Base-by-base conservation (phyloP, 1,140 invertebrate genomes). In the Oscheius sp. region DNA sequence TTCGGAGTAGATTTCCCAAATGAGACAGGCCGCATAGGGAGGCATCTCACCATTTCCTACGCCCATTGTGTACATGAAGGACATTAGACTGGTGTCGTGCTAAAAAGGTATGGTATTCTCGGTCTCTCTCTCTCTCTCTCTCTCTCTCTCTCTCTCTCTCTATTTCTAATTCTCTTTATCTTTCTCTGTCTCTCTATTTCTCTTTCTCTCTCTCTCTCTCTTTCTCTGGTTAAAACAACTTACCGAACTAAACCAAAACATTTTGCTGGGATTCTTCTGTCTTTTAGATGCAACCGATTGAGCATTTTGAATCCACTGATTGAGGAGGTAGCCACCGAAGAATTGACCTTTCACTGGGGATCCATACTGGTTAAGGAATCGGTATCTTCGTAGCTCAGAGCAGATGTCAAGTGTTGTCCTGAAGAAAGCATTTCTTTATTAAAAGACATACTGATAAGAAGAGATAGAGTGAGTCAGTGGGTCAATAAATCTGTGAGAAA, bases 1-100 rank as follows among this genome's bases (percentile, higher is more conserved):
- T 15, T 69, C 31, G 10, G 20, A 28, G n/a, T 28, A 45, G 29
- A 72, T 34, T 72, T 75, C 74, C 59, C 72, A 58, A 59, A 75
- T 45, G 2, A 75, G 28, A 67, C 74, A 75, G 18, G 52, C 74
- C 18, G 68, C 70, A 23, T 75, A 75, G n/a, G 74, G 74, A 45
- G 70, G 74, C 49, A 74, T 15, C 3, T 64, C n/a, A 18, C 59
- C 61, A 31, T 70, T 61, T 18, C 58, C 70, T 46, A 75, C 34
- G 15, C 61, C 65, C 15, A 75, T 28, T 13, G 49, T 49, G 61
- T 75, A 62, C 38, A 75, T 10, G 1, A 75, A 34, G 3, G 74
- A 76, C 3, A 61, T 36, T 3, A 75, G 34, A 0, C 58, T 68
- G n/a, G 71, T 68, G n/a, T 75, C 74, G 61, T 75, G 74, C 74